Evolutionary conservation across 2,113 vertebrate genomes (phyloP).

Genomic region (Recurvirostra avosetta): DNA sequence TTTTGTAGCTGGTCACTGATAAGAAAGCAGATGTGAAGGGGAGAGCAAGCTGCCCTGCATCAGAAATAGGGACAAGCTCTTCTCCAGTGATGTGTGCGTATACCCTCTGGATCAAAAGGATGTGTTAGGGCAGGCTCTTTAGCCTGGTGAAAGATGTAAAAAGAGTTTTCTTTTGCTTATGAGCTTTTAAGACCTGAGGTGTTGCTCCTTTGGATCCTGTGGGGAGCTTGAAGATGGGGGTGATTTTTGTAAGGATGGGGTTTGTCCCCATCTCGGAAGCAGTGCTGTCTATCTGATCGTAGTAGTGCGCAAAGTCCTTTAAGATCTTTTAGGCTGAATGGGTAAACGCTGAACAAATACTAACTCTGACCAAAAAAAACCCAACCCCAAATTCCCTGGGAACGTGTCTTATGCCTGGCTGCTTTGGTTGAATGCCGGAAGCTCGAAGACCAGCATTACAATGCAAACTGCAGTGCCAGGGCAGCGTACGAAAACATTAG

Average conservation of each 20-base stretch:
- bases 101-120: not conserved
- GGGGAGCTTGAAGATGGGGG: not conserved
- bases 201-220: not conserved
- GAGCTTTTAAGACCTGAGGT: not conserved
- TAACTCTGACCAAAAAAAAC: not conserved
- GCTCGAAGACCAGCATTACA: not conserved
- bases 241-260: not conserved
- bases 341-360: not conserved
- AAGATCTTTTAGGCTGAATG: not conserved
- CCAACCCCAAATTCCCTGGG: not conserved
- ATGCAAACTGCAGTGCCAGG: not conserved
- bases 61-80: not conserved
- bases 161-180: not conserved
- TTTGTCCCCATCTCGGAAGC: not conserved
- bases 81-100: too few relatives aligned
- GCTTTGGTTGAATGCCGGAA: not conserved
- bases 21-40: not conserved
- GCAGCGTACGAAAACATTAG: not conserved
- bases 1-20: not conserved
- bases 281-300: rapidly evolving
- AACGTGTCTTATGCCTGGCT: not conserved
- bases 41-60: not conserved
- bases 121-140: not conserved
- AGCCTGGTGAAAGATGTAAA: not conserved
- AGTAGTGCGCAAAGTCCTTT: not conserved